These are phyloP conservation scores for Drosophila melanogaster DNA, from an alignment of 1,140 invertebrate genomes.

Conservation along the genomic window DNA sequence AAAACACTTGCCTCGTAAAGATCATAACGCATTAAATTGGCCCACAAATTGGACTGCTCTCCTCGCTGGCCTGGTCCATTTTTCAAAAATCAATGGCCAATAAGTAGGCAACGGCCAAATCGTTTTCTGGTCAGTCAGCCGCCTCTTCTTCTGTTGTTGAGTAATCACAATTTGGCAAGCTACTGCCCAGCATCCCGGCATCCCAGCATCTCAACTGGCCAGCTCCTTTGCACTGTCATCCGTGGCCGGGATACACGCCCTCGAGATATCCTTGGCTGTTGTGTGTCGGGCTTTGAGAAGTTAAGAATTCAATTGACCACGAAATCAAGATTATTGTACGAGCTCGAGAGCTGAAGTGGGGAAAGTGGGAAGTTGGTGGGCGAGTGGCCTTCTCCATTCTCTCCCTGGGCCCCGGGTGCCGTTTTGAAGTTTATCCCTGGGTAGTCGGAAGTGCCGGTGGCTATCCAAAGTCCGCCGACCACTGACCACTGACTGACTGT, in stretches of 20 bases:
- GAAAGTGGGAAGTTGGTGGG: conserved; percentile 5
- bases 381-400: neutral
- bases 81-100: conserved; percentile 78
- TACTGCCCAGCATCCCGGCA: neutral
- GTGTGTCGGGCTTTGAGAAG: conserved; percentile 75
- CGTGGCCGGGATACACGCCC: conserved; percentile 60
- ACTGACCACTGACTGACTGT: conserved; percentile 30
- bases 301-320: conserved; percentile 84
- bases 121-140: conserved; percentile 70
- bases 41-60: conserved; percentile 59
- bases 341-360: conserved; percentile 32
- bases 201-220: neutral
- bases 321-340: conserved; percentile 84
- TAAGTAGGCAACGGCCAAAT: conserved; percentile 74
- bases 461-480: conserved; percentile 40
- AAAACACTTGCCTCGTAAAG: conserved; percentile 58
- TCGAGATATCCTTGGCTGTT: conserved; percentile 69
- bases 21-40: conserved; percentile 82
- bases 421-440: conserved; percentile 51
- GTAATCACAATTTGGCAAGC: conserved; percentile 59
- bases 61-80: conserved; percentile 42
- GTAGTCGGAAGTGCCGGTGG: conserved; percentile 41
- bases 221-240: conserved; percentile 69
- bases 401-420: conserved; percentile 19
- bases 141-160: conserved; percentile 56